A percentile compares a stretch with the other conserved stretches of the same genome.
These are phyloP conservation scores for Ophonus ardosiacus DNA, from an alignment of 2,888 invertebrate genomes.

Conservation along the genomic window DNA sequence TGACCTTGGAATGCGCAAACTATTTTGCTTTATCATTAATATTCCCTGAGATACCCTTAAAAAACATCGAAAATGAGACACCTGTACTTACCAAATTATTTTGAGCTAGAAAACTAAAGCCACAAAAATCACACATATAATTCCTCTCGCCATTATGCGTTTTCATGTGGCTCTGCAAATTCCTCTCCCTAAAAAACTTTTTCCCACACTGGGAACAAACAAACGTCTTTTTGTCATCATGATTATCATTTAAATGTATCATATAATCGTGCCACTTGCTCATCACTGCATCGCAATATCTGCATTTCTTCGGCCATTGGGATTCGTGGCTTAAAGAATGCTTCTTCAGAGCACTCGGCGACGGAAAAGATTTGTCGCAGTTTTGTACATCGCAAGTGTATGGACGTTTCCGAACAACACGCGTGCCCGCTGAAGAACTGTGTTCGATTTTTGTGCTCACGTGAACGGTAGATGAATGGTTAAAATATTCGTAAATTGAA, in stretches of 20 bases:
- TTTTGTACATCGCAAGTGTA: slow-evolving; percentile 14
- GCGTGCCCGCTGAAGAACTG: background rate
- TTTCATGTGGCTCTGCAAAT: slow-evolving; percentile 67
- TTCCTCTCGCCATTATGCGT: slow-evolving; percentile 68
- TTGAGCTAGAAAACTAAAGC: slow-evolving; percentile 67
- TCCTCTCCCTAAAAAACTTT: slow-evolving; percentile 67
- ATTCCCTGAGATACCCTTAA: too few species aligned
- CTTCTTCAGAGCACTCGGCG: slow-evolving; percentile 51
- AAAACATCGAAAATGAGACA: too few species aligned
- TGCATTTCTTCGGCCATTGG: slow-evolving; percentile 65
- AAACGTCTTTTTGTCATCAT: slow-evolving; percentile 67
- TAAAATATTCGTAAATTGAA: slow-evolving; percentile 54
- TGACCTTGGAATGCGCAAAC: too few species aligned
- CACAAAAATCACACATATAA: slow-evolving; percentile 69
- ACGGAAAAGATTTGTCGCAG: slow-evolving; percentile 53
- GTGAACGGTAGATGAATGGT: slow-evolving; percentile 5
- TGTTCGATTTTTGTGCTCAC: slow-evolving; percentile 11
- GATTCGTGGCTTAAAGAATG: slow-evolving; percentile 65
- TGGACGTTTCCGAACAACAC: slow-evolving; percentile 42
- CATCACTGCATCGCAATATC: slow-evolving; percentile 65
- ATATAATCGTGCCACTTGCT: slow-evolving; percentile 64
- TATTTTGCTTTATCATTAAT: too few species aligned
- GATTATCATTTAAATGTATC: slow-evolving; percentile 67
- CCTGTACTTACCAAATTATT: slow-evolving; percentile 65
- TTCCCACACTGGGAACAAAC: slow-evolving; percentile 68